These are phyloP conservation scores for Chamaea fasciata DNA, from an alignment of 2,113 vertebrate species.

Conservation along the genomic window DNA sequence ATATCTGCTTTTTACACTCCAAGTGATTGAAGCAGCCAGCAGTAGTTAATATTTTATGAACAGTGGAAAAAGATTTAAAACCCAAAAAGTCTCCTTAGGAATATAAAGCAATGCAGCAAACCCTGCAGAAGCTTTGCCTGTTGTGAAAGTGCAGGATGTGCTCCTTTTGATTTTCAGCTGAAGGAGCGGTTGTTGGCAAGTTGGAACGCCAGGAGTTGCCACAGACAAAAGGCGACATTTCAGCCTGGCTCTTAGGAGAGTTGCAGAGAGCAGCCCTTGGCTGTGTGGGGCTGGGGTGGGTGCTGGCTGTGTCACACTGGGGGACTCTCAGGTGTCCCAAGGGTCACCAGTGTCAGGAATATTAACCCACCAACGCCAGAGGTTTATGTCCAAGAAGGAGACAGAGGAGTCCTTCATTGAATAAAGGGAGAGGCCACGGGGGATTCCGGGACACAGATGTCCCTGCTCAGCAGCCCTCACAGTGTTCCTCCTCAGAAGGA, in stretches of 20 bases:
- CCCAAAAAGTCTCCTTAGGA: background rate
- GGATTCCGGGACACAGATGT: too few relatives aligned
- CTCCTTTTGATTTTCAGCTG: background rate
- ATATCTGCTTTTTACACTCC: background rate
- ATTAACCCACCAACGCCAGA: too few relatives aligned
- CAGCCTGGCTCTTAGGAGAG: background rate
- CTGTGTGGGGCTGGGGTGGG: background rate
- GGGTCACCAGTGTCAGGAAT: background rate
- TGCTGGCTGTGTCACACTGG: background rate
- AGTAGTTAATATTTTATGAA: background rate
- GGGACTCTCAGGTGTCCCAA: background rate
- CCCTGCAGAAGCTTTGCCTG: background rate
- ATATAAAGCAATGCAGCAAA: background rate
- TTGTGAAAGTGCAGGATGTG: background rate
- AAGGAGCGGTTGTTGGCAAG: background rate
- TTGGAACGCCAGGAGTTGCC: background rate
- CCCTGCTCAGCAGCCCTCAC: too few relatives aligned
- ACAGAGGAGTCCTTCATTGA: too few relatives aligned
- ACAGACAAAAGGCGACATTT: background rate
- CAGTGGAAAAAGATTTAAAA: background rate
- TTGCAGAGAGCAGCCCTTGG: rapidly evolving
- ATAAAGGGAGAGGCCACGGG: too few relatives aligned
- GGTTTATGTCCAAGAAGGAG: too few relatives aligned
- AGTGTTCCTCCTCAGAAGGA: background rate
- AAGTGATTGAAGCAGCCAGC: background rate